Evolutionary conservation across 2,888 invertebrate species (phyloP), one percentile per base, ranked within the genome.

Genomic region (Drosophila demipolita): DNA sequence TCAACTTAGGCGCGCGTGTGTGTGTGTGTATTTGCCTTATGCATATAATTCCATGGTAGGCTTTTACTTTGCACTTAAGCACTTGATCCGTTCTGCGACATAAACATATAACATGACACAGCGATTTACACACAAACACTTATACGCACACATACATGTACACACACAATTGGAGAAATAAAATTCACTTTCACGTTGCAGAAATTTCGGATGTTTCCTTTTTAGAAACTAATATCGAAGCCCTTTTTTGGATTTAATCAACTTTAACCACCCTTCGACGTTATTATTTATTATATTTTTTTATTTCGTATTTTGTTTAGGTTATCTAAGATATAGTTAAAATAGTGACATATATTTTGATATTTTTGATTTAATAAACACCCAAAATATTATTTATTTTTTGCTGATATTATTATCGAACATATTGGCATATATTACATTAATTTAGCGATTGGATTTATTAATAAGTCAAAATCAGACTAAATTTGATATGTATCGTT

Each of bases 401-500:
- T 66, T 61, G 7, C 69, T 70, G 60, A 71, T 80, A 80, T 83
- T 66, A 60, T 54, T 71, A 59, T 69, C 62, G 55, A 64, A 76
- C 64, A 70, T 66, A 50, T 50, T 64, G 40, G 40, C 49, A 66
- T 65, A 50, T 8, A 48, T 50, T 61, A 58, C 29, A 26, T 33
- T 54, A 59, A 52, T 45, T 57, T 29, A 45, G 15, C 8, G 29
- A 20, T 62, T 26, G 45, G n/a, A 60, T 45, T 42, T 12, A 40
- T 62, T 11, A 23, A 20, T 61, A 49, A 72, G 73, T 53, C 29
- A 81, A 85, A 83, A 83, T 83, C 87, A 87, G 87, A 86, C 87
- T 77, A 83, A 72, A 53, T 67, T 85, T 87, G 87, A 87, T 87
- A 87, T 87, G 87, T 86, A 69, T 88, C 90, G 87, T 89, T 45